A percentile compares a stretch with the other conserved stretches of the same genome.
Conservation (phyloP, 1,140 invertebrate genomes). For the Ceratosolen fusciceps region DNA sequence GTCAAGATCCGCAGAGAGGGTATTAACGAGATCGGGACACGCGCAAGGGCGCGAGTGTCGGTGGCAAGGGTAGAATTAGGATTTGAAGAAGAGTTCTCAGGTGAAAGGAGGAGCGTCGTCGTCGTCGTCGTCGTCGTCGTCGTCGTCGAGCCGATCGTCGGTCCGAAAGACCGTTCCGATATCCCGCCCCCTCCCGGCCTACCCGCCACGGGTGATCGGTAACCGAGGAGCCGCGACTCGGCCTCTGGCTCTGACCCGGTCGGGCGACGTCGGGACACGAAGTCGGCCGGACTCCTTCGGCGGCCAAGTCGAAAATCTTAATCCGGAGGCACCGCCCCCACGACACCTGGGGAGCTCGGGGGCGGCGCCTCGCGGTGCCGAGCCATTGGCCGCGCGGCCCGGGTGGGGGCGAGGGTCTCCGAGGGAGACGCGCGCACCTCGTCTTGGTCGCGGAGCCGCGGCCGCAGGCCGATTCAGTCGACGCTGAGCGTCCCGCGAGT, state of each 20-base stretch:
- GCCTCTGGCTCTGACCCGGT: background rate
- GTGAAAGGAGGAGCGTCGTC: too few relatives aligned
- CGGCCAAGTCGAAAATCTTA: slow-evolving; percentile 71
- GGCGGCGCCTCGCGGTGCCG: slow-evolving; percentile 55
- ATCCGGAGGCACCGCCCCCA: slow-evolving; percentile 65
- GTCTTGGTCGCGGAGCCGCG: slow-evolving; percentile 43
- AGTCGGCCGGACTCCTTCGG: slow-evolving; percentile 42
- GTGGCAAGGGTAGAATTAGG: too few relatives aligned
- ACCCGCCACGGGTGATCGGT: too few relatives aligned
- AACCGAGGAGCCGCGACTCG: too few relatives aligned
- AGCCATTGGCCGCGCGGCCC: slow-evolving; percentile 55
- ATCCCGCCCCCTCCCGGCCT: too few relatives aligned
- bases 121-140: too few relatives aligned
- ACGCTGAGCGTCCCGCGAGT: slow-evolving; percentile 64
- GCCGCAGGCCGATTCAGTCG: slow-evolving; percentile 58
- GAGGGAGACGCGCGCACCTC: slow-evolving; percentile 54
- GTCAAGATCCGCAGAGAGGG: too few relatives aligned
- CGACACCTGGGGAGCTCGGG: slow-evolving; percentile 54
- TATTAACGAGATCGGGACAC: too few relatives aligned
- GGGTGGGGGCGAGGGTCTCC: slow-evolving; percentile 64
- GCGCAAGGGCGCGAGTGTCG: too few relatives aligned
- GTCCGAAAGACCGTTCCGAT: too few relatives aligned
- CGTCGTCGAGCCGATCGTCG: too few relatives aligned
- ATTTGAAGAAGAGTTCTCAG: too few relatives aligned
- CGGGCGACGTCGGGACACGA: background rate